Percentiles rank a stretch among this genome's conserved stretches.
Evolutionary conservation across 2,888 invertebrate genomes (phyloP).

Genomic region (Microchrysa polita): DNA sequence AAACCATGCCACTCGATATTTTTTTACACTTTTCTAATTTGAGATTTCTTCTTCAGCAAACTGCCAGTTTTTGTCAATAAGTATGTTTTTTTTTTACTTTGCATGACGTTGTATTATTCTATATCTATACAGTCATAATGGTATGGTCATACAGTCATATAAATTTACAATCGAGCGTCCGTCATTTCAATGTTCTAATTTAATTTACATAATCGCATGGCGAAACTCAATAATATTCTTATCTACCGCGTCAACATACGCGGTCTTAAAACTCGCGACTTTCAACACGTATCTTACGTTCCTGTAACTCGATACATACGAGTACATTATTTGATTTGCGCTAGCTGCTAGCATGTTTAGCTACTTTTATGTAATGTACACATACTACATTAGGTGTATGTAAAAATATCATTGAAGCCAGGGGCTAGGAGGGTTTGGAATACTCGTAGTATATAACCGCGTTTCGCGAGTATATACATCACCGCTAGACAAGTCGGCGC

Average conservation of each 20-base stretch:
- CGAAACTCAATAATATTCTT: not conserved
- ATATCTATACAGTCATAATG: not conserved
- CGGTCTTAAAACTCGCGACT: no score
- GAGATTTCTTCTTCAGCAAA: no score
- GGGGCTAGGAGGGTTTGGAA: not conserved
- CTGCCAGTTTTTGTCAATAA: no score
- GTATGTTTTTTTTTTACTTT: no score
- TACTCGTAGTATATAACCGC: not conserved
- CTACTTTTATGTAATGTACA: not conserved
- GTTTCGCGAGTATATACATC: not conserved
- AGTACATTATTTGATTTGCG: not conserved
- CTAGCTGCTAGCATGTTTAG: not conserved
- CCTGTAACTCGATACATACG: not conserved
- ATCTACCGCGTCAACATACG: no score
- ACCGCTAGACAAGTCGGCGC: not conserved
- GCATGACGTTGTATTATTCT: no score
- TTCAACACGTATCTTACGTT: not conserved
- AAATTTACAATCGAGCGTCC: not conserved
- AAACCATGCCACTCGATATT: no score
- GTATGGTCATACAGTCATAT: no score
- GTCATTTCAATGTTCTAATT: not conserved
- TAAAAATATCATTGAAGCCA: no score
- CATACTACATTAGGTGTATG: no score
- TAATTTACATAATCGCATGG: constrained; percentile 2
- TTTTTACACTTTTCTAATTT: no score